phyloP scores from a whole-genome alignment of 2,113 vertebrate species.

The Mola mola region DNA sequence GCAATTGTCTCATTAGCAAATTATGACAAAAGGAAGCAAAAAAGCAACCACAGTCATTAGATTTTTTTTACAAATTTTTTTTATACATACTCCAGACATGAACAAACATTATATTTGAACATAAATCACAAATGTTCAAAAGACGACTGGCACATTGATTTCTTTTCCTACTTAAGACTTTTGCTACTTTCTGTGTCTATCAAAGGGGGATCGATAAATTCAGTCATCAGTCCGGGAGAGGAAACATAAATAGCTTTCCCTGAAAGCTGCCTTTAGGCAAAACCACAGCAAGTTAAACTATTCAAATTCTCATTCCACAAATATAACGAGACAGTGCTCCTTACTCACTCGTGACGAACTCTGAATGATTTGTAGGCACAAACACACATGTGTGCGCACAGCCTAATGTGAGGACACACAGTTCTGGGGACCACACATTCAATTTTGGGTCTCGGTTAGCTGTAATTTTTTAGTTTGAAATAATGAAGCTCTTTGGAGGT shows the following conservation, averaged over 20 bases:
- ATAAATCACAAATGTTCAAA: no score
- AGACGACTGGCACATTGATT: no score
- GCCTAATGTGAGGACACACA: no score
- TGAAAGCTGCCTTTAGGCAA: conserved; percentile 70
- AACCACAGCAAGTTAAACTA: conserved; percentile 65
- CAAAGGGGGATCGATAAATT: conserved; percentile 52
- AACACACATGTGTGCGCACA: no score
- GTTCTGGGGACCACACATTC: conserved; percentile 60
- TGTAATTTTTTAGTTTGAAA: conserved; percentile 55
- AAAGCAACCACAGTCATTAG: neutral
- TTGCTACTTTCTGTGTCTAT: conserved; percentile 23
- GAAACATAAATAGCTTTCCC: conserved; percentile 66
- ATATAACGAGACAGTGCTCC: conserved; percentile 56
- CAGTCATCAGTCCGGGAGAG: conserved; percentile 58
- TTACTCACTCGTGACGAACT: conserved; percentile 37
- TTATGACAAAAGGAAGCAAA: conserved; percentile 15
- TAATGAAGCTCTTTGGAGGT: conserved; percentile 38
- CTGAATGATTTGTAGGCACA: conserved; percentile 61
- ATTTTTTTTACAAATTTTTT: no score
- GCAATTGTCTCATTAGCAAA: no score
- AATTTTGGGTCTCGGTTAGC: conserved; percentile 72
- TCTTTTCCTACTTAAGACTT: conserved; percentile 8
- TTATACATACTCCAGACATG: no score
- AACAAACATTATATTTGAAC: no score
- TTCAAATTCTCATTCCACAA: conserved; percentile 65